Conservation (phyloP, 2,797 vertebrate genomes). For the Nannoperca obscura region DNA sequence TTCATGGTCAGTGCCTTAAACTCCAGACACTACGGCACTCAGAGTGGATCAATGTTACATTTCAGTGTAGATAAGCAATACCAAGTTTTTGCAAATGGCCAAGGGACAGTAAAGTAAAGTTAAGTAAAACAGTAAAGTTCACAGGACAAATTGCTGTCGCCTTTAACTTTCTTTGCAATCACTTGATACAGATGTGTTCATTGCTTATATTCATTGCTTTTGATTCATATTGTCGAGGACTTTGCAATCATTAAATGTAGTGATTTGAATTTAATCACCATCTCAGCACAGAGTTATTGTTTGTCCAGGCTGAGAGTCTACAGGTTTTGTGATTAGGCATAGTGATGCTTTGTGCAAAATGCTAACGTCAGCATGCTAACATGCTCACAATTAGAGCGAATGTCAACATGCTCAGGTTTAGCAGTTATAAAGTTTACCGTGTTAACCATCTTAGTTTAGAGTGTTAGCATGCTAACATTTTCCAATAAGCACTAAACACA, state of each 20-base stretch:
- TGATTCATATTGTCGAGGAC: too few relatives aligned
- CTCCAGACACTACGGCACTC: neutral
- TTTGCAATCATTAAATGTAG: neutral
- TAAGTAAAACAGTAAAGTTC: too few relatives aligned
- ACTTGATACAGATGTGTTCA: too few relatives aligned
- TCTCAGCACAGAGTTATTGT: neutral
- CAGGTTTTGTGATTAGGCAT: neutral
- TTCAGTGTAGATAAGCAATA: too few relatives aligned
- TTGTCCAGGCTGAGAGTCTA: neutral
- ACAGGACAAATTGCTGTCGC: too few relatives aligned
- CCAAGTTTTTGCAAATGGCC: neutral
- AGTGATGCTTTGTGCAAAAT: neutral
- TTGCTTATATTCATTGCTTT: too few relatives aligned
- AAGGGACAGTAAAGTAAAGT: too few relatives aligned
- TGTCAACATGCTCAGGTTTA: neutral
- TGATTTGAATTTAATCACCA: neutral
- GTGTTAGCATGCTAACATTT: neutral
- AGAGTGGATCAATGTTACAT: neutral
- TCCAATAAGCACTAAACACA: neutral
- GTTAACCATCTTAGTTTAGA: neutral
- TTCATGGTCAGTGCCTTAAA: neutral
- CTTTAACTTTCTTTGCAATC: too few relatives aligned
- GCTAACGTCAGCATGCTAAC: neutral
- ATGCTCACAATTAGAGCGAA: neutral
- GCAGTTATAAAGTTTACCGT: neutral